Base-by-base conservation (phyloP, 2,113 vertebrate genomes). In the Erpornis zantholeuca region DNA sequence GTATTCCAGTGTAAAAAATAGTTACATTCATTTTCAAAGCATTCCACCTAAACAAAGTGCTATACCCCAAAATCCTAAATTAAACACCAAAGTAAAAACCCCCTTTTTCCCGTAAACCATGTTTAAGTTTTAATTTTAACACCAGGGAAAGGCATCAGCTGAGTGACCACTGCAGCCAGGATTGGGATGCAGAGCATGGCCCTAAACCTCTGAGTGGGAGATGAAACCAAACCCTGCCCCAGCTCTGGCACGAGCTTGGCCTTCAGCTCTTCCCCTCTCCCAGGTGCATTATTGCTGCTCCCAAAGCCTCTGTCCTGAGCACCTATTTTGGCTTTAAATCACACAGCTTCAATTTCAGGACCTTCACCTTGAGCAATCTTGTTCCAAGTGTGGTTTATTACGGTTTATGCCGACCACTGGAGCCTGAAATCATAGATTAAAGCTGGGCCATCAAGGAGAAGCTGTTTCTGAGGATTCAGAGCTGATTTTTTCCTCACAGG, bases 401-500 rank as follows among this genome's bases (percentile, higher is more conserved):
- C 1, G 42, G 49, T 28, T 92, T 35, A 17, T 29, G 36, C 53
- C 4, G 1, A 64, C 31, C 25, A 11, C 45, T 42, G 61, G 73
- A 89, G 69, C 72, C 57, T 25, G 6, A 61, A 81, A 76, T 85
- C 56, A 52, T 6, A 25, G 69, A 92, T 66, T 47, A 33, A 61
- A 60, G 20, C 24, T 45, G 71, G 15, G 18, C 70, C 31, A 7
- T 50, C 35, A 24, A 61, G 84, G 45, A 42, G 76, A 87, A 91
- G 38, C 29, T 61, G 7, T n/a, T 89, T 42, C 65, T 85, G 86
- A 60, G 61, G 57, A 29, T 73, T 36, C 70, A 60, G 54, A 82
- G 5, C 31, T 54, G 1, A 0, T 44, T 42, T 77, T 73, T 19
- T 7, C 9, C 60, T 71, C 36, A 4, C 10, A n/a, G 53, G 18